Evolutionary conservation across 2,888 invertebrate species (phyloP), one percentile per base, ranked within the genome.

Genomic region (Esperia sulphurella): DNA sequence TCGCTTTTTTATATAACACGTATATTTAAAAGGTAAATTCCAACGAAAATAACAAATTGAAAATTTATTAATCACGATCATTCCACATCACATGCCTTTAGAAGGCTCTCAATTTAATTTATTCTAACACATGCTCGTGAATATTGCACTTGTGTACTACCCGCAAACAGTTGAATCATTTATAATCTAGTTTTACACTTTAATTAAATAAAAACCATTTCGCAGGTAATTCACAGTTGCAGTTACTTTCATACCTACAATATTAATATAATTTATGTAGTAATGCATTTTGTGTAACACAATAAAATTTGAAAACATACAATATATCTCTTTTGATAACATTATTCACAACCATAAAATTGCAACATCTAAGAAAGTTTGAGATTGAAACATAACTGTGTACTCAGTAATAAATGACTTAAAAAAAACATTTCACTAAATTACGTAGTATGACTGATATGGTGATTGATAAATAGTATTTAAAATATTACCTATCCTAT

Each of bases 1-100:
- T n/a, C n/a, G n/a, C n/a, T n/a, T n/a, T n/a, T n/a, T n/a, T n/a
- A n/a, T n/a, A n/a, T n/a, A n/a, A 21, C 21, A 21, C 3, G 21
- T 21, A 3, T 21, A 21, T 3, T 35, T 35, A 10, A 39, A 31
- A 30, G 50, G 51, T 37, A 54, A 31, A 39, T 39, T 39, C n/a
- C 9, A 49, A 47, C 56, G 48, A 59, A 66, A 63, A 61, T 68
- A 75, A 79, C 64, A 73, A 77, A 71, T 75, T 71, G 59, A 74
- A 69, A 55, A 67, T 81, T 81, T 79, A 80, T 80, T 81, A 60
- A 78, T 82, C 76, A 78, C 76, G 66, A 74, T 71, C 75, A 78
- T 75, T 75, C 65, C 70, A 79, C 76, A 83, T 82, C 78, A 79
- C 76, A 70, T 72, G 71, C 77, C 77, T 79, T 79, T 64, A 44